phyloP scores from a whole-genome alignment of 2,888 invertebrate genomes.

The Catonia carolina region DNA sequence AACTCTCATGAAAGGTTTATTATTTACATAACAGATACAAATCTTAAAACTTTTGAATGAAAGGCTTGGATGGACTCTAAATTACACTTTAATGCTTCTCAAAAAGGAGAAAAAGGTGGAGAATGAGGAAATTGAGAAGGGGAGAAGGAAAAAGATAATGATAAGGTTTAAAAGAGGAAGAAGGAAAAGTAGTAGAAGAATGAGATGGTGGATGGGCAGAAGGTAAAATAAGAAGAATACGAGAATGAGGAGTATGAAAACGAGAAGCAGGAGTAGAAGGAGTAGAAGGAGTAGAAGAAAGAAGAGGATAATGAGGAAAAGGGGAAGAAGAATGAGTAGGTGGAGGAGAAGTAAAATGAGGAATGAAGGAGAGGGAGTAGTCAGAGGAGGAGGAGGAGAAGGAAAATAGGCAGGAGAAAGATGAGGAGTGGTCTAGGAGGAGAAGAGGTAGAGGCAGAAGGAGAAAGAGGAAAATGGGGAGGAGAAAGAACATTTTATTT shows the following conservation, averaged over 20 bases:
- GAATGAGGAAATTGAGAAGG: constrained; percentile 4
- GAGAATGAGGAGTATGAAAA: not conserved
- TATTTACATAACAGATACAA: no score
- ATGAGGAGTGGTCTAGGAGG: constrained; percentile 10
- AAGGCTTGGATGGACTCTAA: no score
- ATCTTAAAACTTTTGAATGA: no score
- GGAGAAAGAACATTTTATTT: no score
- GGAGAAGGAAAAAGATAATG: not conserved
- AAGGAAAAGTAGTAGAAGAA: not conserved
- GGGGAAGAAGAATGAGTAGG: not conserved
- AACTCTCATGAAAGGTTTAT: no score
- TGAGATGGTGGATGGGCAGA: not conserved
- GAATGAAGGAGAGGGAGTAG: constrained; percentile 1
- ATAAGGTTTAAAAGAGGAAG: not conserved
- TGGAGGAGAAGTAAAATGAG: constrained; percentile 1
- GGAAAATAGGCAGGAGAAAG: not conserved
- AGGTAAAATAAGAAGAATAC: not conserved
- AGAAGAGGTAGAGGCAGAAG: constrained; percentile 16
- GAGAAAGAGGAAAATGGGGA: constrained; percentile 3
- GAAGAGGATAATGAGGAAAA: constrained; percentile 10
- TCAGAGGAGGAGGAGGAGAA: not conserved
- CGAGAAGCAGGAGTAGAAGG: not conserved
- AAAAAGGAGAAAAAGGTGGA: constrained; percentile 5
- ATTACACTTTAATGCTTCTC: not conserved
- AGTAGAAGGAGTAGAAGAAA: constrained; percentile 5